Evolutionary conservation across 2,797 vertebrate species (phyloP), one percentile per base, ranked within the genome.

Genomic region (Danio aesculapii): DNA sequence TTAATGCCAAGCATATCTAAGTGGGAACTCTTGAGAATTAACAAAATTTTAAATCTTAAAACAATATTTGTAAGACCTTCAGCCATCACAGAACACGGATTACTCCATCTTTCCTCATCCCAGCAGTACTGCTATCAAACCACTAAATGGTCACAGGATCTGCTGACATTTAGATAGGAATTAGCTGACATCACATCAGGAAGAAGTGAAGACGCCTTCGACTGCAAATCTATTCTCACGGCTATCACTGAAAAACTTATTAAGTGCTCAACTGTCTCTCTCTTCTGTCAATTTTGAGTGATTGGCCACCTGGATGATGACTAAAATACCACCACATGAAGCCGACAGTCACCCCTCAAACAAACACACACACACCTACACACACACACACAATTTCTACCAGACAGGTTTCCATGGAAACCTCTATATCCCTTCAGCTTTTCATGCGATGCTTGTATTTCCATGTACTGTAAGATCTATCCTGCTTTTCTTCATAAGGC

Each of bases 341-440:
- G 75, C 81, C 70, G 63, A 83, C 81, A 83, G 86, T 83, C 83
- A 72, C 83, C 73, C 80, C 77, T 85, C 77, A 82, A 85, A 85
- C 53, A 77, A 73, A 64, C 68, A 71, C 64, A 21, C 53, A 70
- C 53, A 70, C 61, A 63, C 71, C 11, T 9, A 46, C 61, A 75
- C 75, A 59, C 55, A 59, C 71, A 70, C 86, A 77, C 55, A 78
- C 57, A 73, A 87, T 61, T 83, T 75, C 80, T 81, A 83, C 81
- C 83, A 87, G 84, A 84, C 75, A 57, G 83, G 86, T 87, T 87
- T 82, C 84, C 83, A 86, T 86, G 84, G 86, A 81, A 84, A 87
- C 86, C 83, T 86, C 86, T 86, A 83, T 84, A 81, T 73, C 66
- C 79, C 71, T 82, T 67, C 55, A 79, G 77, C 79, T 81, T 75